Conservation (phyloP, 1,140 invertebrate genomes). For the Diachasma alloeum region DNA sequence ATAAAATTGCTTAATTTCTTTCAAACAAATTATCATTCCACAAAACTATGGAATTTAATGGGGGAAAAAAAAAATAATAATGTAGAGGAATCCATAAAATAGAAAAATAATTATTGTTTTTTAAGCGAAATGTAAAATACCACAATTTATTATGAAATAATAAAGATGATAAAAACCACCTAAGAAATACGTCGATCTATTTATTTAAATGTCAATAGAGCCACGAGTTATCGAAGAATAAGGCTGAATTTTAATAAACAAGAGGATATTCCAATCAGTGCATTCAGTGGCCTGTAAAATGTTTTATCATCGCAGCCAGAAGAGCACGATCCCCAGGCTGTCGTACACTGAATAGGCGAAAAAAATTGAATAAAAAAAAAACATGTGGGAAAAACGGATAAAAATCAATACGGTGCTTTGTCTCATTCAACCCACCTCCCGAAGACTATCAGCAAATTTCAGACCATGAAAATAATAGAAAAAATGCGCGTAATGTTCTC, state of each 20-base stretch:
- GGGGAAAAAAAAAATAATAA: too few relatives aligned
- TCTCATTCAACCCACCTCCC: background rate
- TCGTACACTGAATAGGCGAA: background rate
- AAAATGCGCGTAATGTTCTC: background rate
- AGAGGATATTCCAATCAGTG: constrained; percentile 28
- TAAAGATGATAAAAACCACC: background rate
- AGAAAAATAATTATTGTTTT: background rate
- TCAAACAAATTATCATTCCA: background rate
- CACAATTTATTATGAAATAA: background rate
- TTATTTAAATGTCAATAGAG: constrained; percentile 9
- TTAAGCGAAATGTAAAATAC: constrained; percentile 11
- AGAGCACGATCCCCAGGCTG: background rate
- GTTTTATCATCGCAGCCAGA: constrained; percentile 31
- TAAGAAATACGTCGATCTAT: background rate
- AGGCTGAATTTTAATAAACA: background rate
- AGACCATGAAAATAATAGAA: background rate
- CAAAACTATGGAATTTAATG: background rate
- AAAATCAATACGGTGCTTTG: constrained; percentile 21
- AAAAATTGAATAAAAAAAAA: background rate
- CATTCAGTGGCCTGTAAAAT: constrained; percentile 33
- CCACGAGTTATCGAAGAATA: background rate
- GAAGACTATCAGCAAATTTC: background rate
- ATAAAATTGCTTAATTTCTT: background rate
- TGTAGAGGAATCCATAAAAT: background rate
- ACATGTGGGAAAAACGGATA: background rate